Percentiles rank a stretch among this genome's conserved stretches.
Conservation (phyloP, 2,797 vertebrate genomes). For the Lacerta agilis region DNA sequence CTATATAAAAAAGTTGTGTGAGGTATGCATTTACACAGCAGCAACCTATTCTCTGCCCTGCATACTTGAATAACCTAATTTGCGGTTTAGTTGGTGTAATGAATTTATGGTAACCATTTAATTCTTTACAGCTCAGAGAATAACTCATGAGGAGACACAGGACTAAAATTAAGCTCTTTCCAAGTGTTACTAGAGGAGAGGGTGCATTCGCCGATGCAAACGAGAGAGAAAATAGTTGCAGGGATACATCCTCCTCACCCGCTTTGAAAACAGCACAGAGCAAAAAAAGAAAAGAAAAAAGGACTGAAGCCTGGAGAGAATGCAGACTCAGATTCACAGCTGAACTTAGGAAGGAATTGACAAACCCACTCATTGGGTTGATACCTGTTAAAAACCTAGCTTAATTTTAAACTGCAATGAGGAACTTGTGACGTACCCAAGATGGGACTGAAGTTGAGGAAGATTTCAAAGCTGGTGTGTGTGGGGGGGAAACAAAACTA, state of each 20-base stretch:
- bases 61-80: neutral
- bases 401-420: neutral
- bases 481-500: too few species aligned
- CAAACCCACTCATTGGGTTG: neutral
- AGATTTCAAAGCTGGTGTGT: neutral
- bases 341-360: neutral
- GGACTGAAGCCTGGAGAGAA: neutral
- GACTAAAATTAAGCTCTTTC: neutral
- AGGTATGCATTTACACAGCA: neutral
- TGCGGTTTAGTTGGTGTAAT: neutral
- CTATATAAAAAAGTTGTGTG: neutral
- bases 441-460: neutral
- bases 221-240: neutral
- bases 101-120: neutral
- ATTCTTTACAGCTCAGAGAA: conserved; percentile 3
- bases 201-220: neutral
- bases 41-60: neutral
- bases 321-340: neutral
- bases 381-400: neutral
- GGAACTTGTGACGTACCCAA: too few species aligned
- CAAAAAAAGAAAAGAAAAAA: neutral
- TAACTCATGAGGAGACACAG: neutral
- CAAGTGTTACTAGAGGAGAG: neutral
- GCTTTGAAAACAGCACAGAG: neutral
- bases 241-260: neutral